phyloP scores from a whole-genome alignment of 35 echinoderm and acorn worm species.

The Apostichopus parvimensis region DNA sequence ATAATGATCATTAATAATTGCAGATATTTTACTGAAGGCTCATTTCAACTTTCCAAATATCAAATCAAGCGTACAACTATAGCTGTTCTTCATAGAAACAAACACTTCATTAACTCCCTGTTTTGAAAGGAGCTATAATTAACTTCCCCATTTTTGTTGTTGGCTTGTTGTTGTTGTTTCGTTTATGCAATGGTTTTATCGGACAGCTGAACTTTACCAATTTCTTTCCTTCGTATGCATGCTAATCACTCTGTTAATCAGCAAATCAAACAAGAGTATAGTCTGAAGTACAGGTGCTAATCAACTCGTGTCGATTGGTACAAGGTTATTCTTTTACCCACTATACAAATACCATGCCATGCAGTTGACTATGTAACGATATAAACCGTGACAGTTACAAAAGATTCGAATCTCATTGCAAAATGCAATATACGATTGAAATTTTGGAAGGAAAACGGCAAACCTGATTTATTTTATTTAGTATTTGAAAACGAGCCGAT shows the following conservation, averaged over 20 bases:
- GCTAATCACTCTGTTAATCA: constrained; percentile 17
- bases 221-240: background rate
- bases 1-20: no score
- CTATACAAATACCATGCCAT: background rate
- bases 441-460: background rate
- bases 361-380: background rate
- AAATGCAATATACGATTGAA: background rate
- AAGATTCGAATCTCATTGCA: background rate
- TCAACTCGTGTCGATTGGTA: background rate
- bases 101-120: no score
- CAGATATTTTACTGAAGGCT: no score
- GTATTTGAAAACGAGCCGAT: no score
- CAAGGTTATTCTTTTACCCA: constrained; percentile 10
- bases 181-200: no score
- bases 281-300: background rate
- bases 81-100: no score
- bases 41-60: no score
- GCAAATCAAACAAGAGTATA: constrained; percentile 4
- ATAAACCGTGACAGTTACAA: background rate
- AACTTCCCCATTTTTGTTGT: no score
- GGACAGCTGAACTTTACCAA: background rate
- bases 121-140: no score
- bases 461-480: no score
- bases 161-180: no score
- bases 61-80: no score